Conservation (phyloP, 1,140 invertebrate genomes). For the Eriocheir sinensis region DNA sequence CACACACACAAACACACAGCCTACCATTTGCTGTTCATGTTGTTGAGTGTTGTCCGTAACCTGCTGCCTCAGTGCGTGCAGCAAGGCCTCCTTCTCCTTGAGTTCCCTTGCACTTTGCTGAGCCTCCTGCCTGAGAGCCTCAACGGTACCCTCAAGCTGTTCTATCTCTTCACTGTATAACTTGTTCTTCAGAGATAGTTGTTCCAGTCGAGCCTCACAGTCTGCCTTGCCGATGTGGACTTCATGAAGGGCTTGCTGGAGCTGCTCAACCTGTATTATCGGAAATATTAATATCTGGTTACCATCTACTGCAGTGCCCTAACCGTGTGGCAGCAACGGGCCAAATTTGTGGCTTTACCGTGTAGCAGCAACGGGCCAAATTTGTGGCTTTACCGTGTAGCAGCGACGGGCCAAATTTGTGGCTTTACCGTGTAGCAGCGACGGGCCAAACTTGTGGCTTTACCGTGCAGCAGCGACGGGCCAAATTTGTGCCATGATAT, state of each 20-base stretch:
- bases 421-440: too few species aligned
- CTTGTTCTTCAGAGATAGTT: neutral
- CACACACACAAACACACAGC: too few species aligned
- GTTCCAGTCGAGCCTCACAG: constrained; percentile 3
- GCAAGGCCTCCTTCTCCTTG: neutral
- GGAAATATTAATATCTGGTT: too few species aligned
- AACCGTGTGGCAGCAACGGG: too few species aligned
- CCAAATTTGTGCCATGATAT: too few species aligned
- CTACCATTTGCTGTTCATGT: neutral
- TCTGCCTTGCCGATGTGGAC: neutral
- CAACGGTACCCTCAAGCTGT: neutral
- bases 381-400: too few species aligned
- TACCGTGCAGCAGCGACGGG: too few species aligned
- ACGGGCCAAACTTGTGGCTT: too few species aligned
- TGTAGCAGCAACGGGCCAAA: too few species aligned
- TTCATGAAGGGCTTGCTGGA: neutral
- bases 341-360: too few species aligned
- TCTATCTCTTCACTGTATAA: neutral
- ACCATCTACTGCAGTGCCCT: too few species aligned
- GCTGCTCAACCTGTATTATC: neutral
- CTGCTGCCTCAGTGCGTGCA: neutral
- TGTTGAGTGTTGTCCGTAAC: neutral
- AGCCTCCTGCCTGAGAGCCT: neutral
- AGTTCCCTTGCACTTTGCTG: neutral
- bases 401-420: too few species aligned